Percentiles rank a stretch among this genome's conserved stretches.
Evolutionary conservation across 2,888 invertebrate species (phyloP).

Genomic region (Eilema caniola): DNA sequence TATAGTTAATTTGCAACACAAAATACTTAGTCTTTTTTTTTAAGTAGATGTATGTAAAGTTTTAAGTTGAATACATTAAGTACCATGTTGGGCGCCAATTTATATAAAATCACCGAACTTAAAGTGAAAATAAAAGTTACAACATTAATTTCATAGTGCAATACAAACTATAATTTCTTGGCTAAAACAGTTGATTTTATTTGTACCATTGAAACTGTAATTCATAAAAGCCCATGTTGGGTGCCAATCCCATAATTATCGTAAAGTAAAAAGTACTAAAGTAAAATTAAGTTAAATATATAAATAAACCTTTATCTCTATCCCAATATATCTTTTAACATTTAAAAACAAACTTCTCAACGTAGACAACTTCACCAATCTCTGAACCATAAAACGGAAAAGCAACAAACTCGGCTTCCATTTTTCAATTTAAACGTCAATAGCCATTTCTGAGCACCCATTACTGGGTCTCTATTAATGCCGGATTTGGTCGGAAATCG

Average conservation of each 20-base stretch:
- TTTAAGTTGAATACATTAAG: no score
- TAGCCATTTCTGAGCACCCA: conserved; percentile 28
- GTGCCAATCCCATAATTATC: neutral
- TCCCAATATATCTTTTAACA: neutral
- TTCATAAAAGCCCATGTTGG: neutral
- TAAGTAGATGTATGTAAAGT: no score
- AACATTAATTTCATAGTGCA: neutral
- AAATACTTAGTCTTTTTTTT: no score
- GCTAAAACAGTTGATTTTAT: no score
- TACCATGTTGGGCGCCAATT: neutral
- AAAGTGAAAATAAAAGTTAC: neutral
- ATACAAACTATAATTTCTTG: neutral
- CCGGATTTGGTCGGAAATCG: conserved; percentile 30
- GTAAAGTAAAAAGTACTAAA: no score
- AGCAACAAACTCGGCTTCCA: conserved; percentile 34
- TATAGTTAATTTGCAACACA: neutral
- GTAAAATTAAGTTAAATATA: neutral
- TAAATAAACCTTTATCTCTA: neutral
- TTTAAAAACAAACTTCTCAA: neutral
- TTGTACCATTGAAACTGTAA: neutral
- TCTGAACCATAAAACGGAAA: conserved; percentile 22
- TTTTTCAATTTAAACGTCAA: conserved; percentile 33
- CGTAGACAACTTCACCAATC: neutral
- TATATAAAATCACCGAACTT: neutral
- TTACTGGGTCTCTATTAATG: conserved; percentile 40